Base-by-base conservation (phyloP, 2,113 vertebrate genomes). In the Sarotherodon lohbergeri region DNA sequence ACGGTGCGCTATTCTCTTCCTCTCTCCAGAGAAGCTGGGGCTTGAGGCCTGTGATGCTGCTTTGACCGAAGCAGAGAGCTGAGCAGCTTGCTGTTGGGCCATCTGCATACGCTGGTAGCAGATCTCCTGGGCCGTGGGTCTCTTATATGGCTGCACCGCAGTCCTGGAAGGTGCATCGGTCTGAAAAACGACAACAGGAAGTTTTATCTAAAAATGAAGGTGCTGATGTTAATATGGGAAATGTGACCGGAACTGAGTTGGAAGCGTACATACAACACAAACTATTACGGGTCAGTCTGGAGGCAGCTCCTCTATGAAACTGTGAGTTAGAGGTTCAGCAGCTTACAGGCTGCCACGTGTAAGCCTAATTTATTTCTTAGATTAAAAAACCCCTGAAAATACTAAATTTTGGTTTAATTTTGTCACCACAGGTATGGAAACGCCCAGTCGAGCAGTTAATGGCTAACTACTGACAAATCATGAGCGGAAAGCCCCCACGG, bases 61-160 rank as follows among this genome's bases (percentile, higher is more conserved):
- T 84, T 94, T 95, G 43, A 96, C 90, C 83, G 96, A 29, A 52
- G 93, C 91, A 1, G 95, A 96, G 43, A 97, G 94, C 85, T 97
- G 96, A 27, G 95, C 92, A 4, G 96, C 97, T 93, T 97, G 98
- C 92, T 97, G 95, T 95, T 98, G 99, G 0, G 98, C 98, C 83
- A 97, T 95, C 95, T 98, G 97, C 95, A 98, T 98, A 22, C 99
- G 97, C 90, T 96, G 97, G 94, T 98, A 99, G 87, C 99, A 99
- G 36, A 98, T 96, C 93, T 99, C 98, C 95, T 99, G 99, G 0
- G 99, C 97, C 0, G 97, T 97, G 4, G 96, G 96, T 10, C 97
- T 97, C 76, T 96, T 95, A 90, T 97, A 96, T 0, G 96, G 97
- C 29, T 93, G 96, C 5, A 96, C 79, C 2, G 92, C 79, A 0